Evolutionary conservation across 1,140 invertebrate genomes (phyloP), one percentile per base, ranked within the genome.

Genomic region (Temnothorax curvispinosus): DNA sequence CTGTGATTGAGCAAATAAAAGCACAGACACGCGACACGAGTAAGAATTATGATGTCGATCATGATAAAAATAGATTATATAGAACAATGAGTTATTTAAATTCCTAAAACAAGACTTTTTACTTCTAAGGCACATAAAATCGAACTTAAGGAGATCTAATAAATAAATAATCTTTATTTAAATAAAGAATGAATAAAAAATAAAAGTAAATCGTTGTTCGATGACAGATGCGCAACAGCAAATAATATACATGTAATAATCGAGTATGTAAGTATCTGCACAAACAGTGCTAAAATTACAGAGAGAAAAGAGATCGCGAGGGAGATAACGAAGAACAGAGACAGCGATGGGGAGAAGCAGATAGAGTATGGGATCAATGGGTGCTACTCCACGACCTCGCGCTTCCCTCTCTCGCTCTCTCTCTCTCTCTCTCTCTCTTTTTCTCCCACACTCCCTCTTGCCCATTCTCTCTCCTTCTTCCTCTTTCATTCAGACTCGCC

Each of bases 291-390:
- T 8, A 2, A 71, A 77, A 85, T 85, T 65, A 13, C 18, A 27
- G 11, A 56, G 47, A 56, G 32, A 78, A n/a, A 44, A 56, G 50
- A 78, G 74, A 18, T 41, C 11, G 60, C 38, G 60, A 77, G 47
- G 35, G 47, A 69, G 67, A 72, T 35, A 38, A 54, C 6, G 35
- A 64, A 71, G 74, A 32, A 71, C 13, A 41, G n/a, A 67, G 69
- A 58, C 50, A 44, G 27, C 75, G 76, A 86, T 35, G 84, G 71
- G 84, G 71, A 80, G 76, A 64, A 9, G 67, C 35, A 41, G 65
- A 47, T 15, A 60, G 67, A 64, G 86, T 88, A 80, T 86, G 91
- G 92, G 90, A 93, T 93, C 92, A 92, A 93, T 93, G 92, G 90
- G 65, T 64, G 86, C 67, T 81, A 85, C 78, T 88, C 62, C 58